Evolutionary conservation across 2,797 vertebrate genomes (phyloP), one percentile per base, ranked within the genome.

Genomic region (Clamator glandarius): DNA sequence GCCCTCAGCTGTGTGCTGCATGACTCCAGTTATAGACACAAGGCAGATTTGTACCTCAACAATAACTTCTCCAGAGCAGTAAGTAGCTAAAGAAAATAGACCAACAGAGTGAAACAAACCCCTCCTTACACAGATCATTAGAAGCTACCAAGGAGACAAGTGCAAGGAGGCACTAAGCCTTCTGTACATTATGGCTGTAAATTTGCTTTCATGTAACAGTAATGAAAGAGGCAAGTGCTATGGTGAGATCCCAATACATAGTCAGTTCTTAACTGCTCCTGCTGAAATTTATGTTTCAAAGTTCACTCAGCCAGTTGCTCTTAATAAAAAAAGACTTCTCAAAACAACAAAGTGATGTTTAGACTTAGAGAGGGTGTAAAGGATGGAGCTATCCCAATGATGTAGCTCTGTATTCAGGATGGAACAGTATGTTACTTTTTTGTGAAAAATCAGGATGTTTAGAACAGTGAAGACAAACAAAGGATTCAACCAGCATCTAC

Each of bases 81-180:
- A 42, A 84, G 29, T 8, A 74, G 25, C 26, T 78, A 31, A 35
- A 61, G 44, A 3, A 63, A 33, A 66, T 4, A 81, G 68, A 64
- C 5, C 12, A n/a, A 58, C 0, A 0, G 50, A 39, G 17, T 12
- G 28, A 17, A 75, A 42, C 4, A 58, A 75, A 36, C 1, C 3
- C 4, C 4, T 69, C 46, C 54, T 88, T 75, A 48, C 2, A 2
- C 2, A 68, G 51, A 51, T 8, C 5, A 5, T 14, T 36, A 78
- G 31, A 48, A 62, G 20, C 50, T 64, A 54, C 41, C 25, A 72
- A 33, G 79, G n/a, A 64, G 15, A 28, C 12, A 72, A 44, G 26
- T 78, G 12, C 41, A 69, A 73, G 31, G 42, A 74, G 16, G 25
- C 23, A 46, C 14, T n/a, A 67, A 85, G 15, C 7, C 14, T 9